These are phyloP conservation scores for Limosa lapponica DNA, from an alignment of 2,797 vertebrate species.

Conservation along the genomic window DNA sequence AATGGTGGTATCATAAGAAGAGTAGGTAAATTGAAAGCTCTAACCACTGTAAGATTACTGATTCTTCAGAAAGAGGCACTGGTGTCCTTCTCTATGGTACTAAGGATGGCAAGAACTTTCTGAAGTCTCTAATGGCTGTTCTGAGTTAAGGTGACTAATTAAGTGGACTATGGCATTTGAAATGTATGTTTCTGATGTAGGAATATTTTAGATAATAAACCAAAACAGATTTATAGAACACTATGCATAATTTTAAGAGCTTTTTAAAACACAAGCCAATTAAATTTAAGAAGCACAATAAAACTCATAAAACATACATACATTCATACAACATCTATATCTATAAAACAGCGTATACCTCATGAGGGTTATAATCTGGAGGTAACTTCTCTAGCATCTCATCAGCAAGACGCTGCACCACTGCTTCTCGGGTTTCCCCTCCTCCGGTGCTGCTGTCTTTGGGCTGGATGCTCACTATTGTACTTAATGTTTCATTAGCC, in stretches of 20 bases:
- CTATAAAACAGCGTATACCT: slow-evolving; percentile 69
- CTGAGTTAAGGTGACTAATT: not conserved
- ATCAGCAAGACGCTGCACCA: slow-evolving; percentile 79
- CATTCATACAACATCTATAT: not conserved
- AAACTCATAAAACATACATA: not conserved
- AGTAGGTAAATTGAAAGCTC: not conserved
- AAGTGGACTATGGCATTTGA: not conserved
- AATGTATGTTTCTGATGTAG: not conserved
- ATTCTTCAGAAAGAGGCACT: not conserved
- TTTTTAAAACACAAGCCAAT: not conserved
- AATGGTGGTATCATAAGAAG: not conserved
- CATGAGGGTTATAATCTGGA: slow-evolving; percentile 82
- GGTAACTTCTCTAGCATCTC: slow-evolving; percentile 90
- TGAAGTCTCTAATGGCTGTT: not conserved
- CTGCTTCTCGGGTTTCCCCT: slow-evolving; percentile 83
- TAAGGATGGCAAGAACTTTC: not conserved
- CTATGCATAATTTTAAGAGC: not conserved
- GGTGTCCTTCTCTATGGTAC: not conserved
- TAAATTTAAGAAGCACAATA: not conserved
- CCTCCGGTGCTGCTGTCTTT: slow-evolving; percentile 81
- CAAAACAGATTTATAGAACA: not conserved
- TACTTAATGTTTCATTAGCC: slow-evolving; percentile 84
- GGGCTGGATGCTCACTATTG: slow-evolving; percentile 86
- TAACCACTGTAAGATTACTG: not conserved
- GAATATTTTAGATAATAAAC: not conserved